phyloP scores from a whole-genome alignment of 1,140 invertebrate species.

The Bursaphelenchus mucronatus region DNA sequence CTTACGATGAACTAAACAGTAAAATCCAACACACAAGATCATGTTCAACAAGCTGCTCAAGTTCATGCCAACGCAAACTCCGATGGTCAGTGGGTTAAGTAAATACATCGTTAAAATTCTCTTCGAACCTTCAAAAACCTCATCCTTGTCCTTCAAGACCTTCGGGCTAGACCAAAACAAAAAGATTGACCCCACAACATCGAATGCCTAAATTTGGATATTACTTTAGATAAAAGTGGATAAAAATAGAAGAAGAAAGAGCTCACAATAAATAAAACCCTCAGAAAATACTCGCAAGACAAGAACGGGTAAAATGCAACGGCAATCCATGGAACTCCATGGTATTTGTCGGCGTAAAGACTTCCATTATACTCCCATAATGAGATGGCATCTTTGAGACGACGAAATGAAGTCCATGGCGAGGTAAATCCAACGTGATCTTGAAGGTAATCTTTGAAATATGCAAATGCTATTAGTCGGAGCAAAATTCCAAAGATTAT shows the following conservation, averaged over 20 bases:
- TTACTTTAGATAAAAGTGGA: slow-evolving; percentile 4
- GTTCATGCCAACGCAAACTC: slow-evolving; percentile 10
- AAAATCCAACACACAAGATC: neutral
- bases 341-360: slow-evolving; percentile 12
- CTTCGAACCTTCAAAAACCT: neutral
- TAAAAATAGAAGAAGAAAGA: neutral
- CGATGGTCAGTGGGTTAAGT: slow-evolving; percentile 8
- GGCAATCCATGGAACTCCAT: slow-evolving; percentile 7
- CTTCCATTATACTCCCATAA: slow-evolving; percentile 2
- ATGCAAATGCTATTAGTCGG: slow-evolving; percentile 1
- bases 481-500: slow-evolving; percentile 13
- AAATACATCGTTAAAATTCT: slow-evolving; percentile 2
- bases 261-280: neutral
- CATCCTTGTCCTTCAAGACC: neutral
- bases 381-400: slow-evolving; percentile 6
- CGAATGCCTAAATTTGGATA: slow-evolving; percentile 6
- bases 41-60: slow-evolving; percentile 12
- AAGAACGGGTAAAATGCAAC: slow-evolving; percentile 3
- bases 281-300: neutral
- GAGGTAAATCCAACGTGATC: slow-evolving; percentile 14
- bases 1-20: neutral
- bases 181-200: neutral
- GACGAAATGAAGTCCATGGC: slow-evolving; percentile 19
- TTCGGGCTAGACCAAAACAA: neutral
- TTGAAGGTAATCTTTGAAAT: slow-evolving; percentile 12